These are phyloP conservation scores for Drosophila pseudotakahashii DNA, from an alignment of 2,888 invertebrate genomes.

Conservation along the genomic window DNA sequence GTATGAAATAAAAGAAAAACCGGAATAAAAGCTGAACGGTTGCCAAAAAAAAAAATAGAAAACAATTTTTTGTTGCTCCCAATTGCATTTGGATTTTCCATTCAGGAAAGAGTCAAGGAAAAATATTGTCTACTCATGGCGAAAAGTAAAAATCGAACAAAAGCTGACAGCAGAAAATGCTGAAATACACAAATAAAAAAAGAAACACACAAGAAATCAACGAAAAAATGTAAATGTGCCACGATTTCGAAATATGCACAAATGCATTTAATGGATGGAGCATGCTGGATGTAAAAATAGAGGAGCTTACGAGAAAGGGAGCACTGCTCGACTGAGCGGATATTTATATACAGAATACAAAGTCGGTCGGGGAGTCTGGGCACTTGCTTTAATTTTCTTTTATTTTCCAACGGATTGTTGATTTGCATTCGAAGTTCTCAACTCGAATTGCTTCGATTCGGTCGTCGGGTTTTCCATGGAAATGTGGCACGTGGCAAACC, in stretches of 20 bases:
- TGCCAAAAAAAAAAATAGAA: slow-evolving; percentile 37
- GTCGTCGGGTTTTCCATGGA: slow-evolving; percentile 31
- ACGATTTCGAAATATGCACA: slow-evolving; percentile 76
- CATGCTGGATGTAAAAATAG: slow-evolving; percentile 62
- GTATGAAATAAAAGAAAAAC: slow-evolving; percentile 17
- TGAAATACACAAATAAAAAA: slow-evolving; percentile 19
- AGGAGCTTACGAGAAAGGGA: slow-evolving; percentile 30
- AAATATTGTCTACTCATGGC: slow-evolving; percentile 62
- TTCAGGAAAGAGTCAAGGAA: slow-evolving; percentile 48
- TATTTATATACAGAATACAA: slow-evolving; percentile 39
- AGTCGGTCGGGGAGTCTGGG: slow-evolving; percentile 49
- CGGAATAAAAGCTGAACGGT: slow-evolving; percentile 41
- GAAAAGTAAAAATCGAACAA: slow-evolving; percentile 49
- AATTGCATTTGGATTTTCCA: slow-evolving; percentile 52
- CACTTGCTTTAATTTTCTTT: slow-evolving; percentile 72
- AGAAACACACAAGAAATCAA: slow-evolving; percentile 50
- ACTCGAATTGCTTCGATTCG: slow-evolving; percentile 40
- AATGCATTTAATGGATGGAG: slow-evolving; percentile 70
- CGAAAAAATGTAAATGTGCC: slow-evolving; percentile 70
- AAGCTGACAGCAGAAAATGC: slow-evolving; percentile 44
- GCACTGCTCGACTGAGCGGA: slow-evolving; percentile 32
- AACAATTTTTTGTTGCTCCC: slow-evolving; percentile 32
- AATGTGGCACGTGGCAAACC: slow-evolving; percentile 41
- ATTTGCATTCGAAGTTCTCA: slow-evolving; percentile 61
- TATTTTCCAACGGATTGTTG: slow-evolving; percentile 51